phyloP scores from a whole-genome alignment of 2,797 vertebrate species.

The Rhodeus uyekii region DNA sequence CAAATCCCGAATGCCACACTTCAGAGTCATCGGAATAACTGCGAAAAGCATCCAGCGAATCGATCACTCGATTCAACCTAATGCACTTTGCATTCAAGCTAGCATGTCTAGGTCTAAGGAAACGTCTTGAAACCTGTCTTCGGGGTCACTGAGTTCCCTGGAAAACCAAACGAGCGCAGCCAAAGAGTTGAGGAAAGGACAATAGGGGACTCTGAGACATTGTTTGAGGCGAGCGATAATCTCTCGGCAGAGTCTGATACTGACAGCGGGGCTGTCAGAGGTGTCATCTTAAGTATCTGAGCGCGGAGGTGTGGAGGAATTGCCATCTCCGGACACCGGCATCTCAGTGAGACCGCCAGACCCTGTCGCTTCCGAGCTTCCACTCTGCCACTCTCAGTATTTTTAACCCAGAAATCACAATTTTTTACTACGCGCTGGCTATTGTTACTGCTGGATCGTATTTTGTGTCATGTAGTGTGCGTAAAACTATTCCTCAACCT shows the following conservation, averaged over 20 bases:
- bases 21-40: not conserved
- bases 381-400: conserved; percentile 33
- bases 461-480: conserved; percentile 31
- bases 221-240: conserved; percentile 49
- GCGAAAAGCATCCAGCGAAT: not conserved
- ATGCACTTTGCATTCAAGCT: not conserved
- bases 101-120: not conserved
- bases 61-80: not conserved
- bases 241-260: conserved; percentile 37
- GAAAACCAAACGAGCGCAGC: conserved; percentile 24
- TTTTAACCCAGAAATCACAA: conserved; percentile 13
- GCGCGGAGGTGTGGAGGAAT: conserved; percentile 43
- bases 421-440: conserved; percentile 24
- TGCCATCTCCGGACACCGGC: conserved; percentile 38
- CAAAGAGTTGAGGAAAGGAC: conserved; percentile 26
- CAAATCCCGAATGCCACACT: not conserved
- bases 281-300: conserved; percentile 43
- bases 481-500: conserved; percentile 40
- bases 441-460: conserved; percentile 38
- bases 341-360: conserved; percentile 19
- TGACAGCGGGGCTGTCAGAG: conserved; percentile 44
- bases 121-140: not conserved
- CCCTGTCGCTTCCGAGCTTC: conserved; percentile 22
- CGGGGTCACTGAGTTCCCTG: conserved; percentile 34
- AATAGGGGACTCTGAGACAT: conserved; percentile 23